Conservation (phyloP, 2,113 vertebrate species). For the Rhombomys opimus region DNA sequence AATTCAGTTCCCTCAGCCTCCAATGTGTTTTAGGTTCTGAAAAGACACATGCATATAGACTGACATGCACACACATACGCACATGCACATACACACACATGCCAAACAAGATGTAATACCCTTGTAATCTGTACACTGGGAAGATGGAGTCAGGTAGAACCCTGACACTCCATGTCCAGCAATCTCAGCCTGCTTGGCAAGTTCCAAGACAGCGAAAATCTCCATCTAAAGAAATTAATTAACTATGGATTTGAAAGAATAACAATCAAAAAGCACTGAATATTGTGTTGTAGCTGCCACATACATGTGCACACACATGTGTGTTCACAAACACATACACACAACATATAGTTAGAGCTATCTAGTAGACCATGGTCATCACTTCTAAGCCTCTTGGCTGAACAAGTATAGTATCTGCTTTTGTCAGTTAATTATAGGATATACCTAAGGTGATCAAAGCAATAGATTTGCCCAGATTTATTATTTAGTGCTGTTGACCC, state of each 20-base stretch:
- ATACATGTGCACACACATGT: background rate
- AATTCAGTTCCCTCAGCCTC: background rate
- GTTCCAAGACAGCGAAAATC: background rate
- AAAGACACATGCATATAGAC: background rate
- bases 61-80: background rate
- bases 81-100: background rate
- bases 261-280: background rate
- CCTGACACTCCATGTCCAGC: background rate
- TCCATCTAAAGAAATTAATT: background rate
- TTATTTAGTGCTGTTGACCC: background rate
- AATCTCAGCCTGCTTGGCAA: background rate
- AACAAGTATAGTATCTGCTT: background rate
- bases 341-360: background rate
- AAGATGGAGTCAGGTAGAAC: background rate
- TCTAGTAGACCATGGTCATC: background rate
- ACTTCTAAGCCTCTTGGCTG: background rate
- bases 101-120: background rate
- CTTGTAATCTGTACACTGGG: background rate
- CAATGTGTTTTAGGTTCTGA: background rate
- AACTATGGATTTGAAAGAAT: background rate
- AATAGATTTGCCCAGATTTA: slow-evolving; percentile 28
- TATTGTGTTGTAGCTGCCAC: background rate
- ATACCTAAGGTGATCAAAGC: background rate
- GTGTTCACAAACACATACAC: background rate
- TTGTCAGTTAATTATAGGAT: background rate